phyloP scores from a whole-genome alignment of 2,797 vertebrate species.

The Cichlasoma orientale region DNA sequence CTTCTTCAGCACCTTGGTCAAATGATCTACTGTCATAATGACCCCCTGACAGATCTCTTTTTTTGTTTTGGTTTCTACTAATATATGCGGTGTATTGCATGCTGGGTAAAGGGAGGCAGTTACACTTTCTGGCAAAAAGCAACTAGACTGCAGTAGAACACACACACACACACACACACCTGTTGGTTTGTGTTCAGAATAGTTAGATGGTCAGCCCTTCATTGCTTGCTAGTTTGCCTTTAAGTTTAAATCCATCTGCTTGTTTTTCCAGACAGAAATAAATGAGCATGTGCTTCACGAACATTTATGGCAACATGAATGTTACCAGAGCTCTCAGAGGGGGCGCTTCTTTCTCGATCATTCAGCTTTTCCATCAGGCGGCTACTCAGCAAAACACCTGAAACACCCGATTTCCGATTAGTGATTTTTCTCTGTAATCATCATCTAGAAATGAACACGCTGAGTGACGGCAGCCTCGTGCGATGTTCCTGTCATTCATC shows the following conservation, averaged over 20 bases:
- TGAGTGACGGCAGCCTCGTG: constrained; percentile 35
- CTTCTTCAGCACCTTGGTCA: constrained; percentile 17
- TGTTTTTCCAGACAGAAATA: constrained; percentile 23
- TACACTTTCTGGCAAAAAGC: constrained; percentile 41
- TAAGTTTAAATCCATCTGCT: constrained; percentile 16
- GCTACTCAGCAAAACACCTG: constrained; percentile 30
- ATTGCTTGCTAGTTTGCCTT: constrained; percentile 36
- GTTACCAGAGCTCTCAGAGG: constrained; percentile 28
- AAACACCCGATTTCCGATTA: constrained; percentile 31
- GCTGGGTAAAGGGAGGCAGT: constrained; percentile 62
- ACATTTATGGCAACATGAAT: constrained; percentile 38
- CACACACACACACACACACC: constrained; percentile 3
- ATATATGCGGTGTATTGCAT: constrained; percentile 71
- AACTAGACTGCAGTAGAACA: constrained; percentile 19
- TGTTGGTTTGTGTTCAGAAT: constrained; percentile 29
- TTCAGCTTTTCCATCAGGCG: constrained; percentile 31
- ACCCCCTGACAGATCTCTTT: constrained; percentile 42
- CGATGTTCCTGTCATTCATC: constrained; percentile 36
- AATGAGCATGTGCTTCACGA: constrained; percentile 53
- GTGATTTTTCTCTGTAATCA: constrained; percentile 40
- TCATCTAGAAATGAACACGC: constrained; percentile 51
- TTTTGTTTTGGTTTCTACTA: constrained; percentile 64
- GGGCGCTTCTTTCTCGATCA: constrained; percentile 13
- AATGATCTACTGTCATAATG: constrained; percentile 31
- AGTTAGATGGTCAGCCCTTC: neutral